Conservation (phyloP, 2,888 invertebrate species). For the Ephialtes manifestator region DNA sequence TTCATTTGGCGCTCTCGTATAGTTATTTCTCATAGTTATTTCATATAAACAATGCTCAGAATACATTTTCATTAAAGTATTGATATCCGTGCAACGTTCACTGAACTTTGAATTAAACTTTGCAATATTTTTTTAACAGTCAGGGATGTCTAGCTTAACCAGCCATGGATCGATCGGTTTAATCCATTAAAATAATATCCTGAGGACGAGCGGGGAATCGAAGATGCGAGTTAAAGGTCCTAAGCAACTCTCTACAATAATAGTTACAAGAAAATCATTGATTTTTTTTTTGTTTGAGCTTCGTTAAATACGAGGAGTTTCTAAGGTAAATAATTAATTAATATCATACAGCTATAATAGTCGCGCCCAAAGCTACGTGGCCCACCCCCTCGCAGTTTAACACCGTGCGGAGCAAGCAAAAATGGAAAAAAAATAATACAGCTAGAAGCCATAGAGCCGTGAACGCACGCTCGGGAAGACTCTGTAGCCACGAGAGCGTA, state of each 20-base stretch:
- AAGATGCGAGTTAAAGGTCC: constrained; percentile 66
- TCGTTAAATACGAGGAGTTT: constrained; percentile 77
- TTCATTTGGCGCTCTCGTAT: no score
- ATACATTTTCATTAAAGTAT: no score
- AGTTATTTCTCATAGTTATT: no score
- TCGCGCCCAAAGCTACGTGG: constrained; percentile 52
- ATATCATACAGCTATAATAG: constrained; percentile 79
- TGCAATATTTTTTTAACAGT: constrained; percentile 37
- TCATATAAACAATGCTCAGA: no score
- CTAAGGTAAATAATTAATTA: constrained; percentile 75
- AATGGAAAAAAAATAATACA: constrained; percentile 53
- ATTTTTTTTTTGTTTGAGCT: constrained; percentile 73
- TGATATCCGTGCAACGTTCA: not conserved
- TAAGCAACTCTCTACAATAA: constrained; percentile 70
- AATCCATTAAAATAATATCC: constrained; percentile 57
- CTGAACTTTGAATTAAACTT: not conserved
- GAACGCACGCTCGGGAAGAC: constrained; percentile 57
- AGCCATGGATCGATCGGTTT: constrained; percentile 78
- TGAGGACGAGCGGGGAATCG: constrained; percentile 55
- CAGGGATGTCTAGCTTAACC: constrained; percentile 68
- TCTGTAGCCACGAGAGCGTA: constrained; percentile 34
- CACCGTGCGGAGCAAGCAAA: constrained; percentile 44
- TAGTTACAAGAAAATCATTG: constrained; percentile 74
- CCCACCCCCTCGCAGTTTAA: constrained; percentile 14
- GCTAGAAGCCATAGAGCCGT: constrained; percentile 50